Base-by-base conservation (phyloP, 92 coral and sea anemone genomes). In the Porites evermanni region DNA sequence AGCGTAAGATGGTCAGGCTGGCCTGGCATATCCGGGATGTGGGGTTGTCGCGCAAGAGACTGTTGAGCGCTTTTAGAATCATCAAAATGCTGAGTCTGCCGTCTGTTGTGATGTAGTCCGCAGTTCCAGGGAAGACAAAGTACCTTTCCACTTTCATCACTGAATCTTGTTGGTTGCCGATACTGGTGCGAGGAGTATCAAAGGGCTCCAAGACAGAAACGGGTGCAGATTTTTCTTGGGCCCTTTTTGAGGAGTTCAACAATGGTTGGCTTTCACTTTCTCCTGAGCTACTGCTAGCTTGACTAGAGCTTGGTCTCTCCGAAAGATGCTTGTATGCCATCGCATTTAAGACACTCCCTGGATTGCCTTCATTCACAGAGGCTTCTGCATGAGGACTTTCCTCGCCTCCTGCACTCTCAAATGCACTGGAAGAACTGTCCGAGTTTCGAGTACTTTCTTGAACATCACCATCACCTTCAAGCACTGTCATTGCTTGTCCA, bases 31-130 rank as follows among this genome's bases (percentile, higher is more conserved):
- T 94, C 0, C 95, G 94, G 54, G 98, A 92, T 53, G 94, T 88
- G 10, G 96, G 95, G 73, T 94, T 95, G 63, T 93, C 97, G 21
- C 85, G 94, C 59, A 94, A 80, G 53, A 95, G 92, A 64, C 91
- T 94, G 69, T 94, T 88, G 2, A 95, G 89, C 12, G 98, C 98
- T 51, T 97, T 97, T 12, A 97, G 74, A 61, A 97, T 88, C 38
- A 95, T 96, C 44, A 91, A 77, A n/a, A 90, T 85, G 67, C 98
- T 97, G 21, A 97, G 87, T 44, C 98, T 84, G 13, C 99, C 99
- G 88, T 93, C 96, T 12, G 88, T 84, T 7, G 98, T 96, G 75
- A 97, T 89, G 91, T 95, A 92, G 23, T 95, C 99, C 3, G 92
- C 98, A 16, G 98, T 96, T 1, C 99, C 99, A 1, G 95, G 98